phyloP scores from a whole-genome alignment of 1,140 invertebrate genomes.

The Diabrotica virgifera region DNA sequence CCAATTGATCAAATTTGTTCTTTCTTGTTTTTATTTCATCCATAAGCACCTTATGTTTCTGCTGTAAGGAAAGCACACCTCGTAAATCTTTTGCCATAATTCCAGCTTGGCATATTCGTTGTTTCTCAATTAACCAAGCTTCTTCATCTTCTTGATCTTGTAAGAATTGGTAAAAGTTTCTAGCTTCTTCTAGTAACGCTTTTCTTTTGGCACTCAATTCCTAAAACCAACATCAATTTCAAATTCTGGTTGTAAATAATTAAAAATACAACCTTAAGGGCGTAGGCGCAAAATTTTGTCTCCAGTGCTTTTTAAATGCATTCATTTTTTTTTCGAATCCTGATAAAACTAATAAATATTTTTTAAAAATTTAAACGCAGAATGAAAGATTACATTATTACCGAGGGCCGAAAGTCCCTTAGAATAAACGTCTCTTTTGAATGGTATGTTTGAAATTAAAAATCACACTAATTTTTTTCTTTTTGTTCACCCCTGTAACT shows the following conservation, averaged over 20 bases:
- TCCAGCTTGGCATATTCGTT: conserved; percentile 83
- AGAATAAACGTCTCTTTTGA: too few species aligned
- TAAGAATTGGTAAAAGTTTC: conserved; percentile 93
- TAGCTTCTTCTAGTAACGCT: conserved; percentile 81
- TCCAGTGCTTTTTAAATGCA: too few species aligned
- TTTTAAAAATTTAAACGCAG: too few species aligned
- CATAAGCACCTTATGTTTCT: conserved; percentile 91
- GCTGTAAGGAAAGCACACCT: conserved; percentile 83
- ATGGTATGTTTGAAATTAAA: too few species aligned
- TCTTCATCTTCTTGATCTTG: conserved; percentile 85
- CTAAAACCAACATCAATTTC: conserved; percentile 17
- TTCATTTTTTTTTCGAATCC: too few species aligned
- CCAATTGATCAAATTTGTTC: conserved; percentile 75
- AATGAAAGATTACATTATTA: too few species aligned
- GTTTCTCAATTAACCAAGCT: conserved; percentile 90
- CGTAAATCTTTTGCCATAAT: conserved; percentile 91
- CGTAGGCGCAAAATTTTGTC: too few species aligned
- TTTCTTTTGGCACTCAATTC: conserved; percentile 68
- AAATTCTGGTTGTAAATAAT: background rate
- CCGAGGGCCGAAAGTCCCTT: too few species aligned
- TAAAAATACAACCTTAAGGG: too few species aligned
- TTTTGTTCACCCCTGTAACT: too few species aligned
- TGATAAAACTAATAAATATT: too few species aligned
- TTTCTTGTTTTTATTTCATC: conserved; percentile 88
- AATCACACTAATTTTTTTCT: too few species aligned